Base-by-base conservation (phyloP, 2,797 vertebrate genomes). In the Erethizon dorsatum region DNA sequence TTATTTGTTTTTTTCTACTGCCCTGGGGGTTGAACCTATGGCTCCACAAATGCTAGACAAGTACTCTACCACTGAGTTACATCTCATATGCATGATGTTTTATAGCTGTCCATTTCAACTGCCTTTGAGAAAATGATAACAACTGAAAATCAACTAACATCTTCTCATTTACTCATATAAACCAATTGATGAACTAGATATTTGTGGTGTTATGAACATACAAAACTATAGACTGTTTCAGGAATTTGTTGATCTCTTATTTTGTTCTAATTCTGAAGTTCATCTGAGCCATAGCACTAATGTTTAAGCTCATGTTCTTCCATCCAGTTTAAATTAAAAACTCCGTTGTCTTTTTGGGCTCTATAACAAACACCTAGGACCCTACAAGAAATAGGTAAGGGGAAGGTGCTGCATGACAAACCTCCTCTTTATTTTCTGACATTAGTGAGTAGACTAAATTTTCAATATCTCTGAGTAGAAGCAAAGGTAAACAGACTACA, bases 381-480 rank as follows among this genome's bases (percentile, higher is more conserved):
- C 28, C 33, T 78, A 65, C 57, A 47, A 18, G 31, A 90, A 90
- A 28, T n/a, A 59, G 12, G 33, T 24, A 41, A 77, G 18, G 24
- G 47, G 24, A 71, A 82, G 15, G 5, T 83, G 2, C 3, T 78
- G 54, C 37, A 88, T 91, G 28, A 59, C 67, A 83, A 77, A n/a
- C 1, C 24, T 56, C 15, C 22, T 65, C 50, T 94, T 77, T 84
- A n/a, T 15, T 71, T 94, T 87, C 33, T 61, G 73, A 47, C 11
- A 22, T 79, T 18, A 54, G 47, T 59, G 78, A 85, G 7, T 63
- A 92, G 33, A 90, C 8, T 79, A 56, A 57, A 67, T 52, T 13
- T 90, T 96, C 37, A 87, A 90, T 92, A 78, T 93, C 52, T 79
- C 50, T 95, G n/a, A 75, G 54, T 22, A 90, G 50, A 90, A 90